Percentiles rank a stretch among this genome's conserved stretches.
These are phyloP conservation scores for Polyommatus icarus DNA, from an alignment of 2,888 invertebrate species.

Conservation along the genomic window DNA sequence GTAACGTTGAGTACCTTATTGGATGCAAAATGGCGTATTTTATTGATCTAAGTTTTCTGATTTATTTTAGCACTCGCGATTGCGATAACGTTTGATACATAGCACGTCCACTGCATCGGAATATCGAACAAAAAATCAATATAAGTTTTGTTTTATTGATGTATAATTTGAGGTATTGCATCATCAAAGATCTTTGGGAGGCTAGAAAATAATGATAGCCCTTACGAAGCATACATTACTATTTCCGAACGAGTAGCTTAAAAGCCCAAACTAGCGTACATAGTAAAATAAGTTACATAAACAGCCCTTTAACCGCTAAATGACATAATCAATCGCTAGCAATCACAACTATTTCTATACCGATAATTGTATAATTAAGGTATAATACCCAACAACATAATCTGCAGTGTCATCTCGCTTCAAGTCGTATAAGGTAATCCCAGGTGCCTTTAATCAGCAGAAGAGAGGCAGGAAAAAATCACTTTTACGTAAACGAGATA, in stretches of 20 bases:
- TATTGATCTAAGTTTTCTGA: neutral
- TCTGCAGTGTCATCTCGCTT: slow-evolving; percentile 28
- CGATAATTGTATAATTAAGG: slow-evolving; percentile 26
- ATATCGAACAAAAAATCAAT: neutral
- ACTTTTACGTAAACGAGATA: neutral
- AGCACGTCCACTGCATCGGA: neutral
- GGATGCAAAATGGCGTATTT: neutral
- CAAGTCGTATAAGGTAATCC: slow-evolving; percentile 12
- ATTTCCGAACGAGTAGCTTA: neutral
- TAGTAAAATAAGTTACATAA: neutral
- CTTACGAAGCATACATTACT: neutral
- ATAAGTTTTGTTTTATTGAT: neutral
- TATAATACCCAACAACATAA: slow-evolving; percentile 23
- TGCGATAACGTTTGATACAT: neutral
- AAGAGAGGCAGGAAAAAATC: slow-evolving; percentile 33
- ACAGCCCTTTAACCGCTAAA: neutral
- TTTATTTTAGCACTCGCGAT: neutral
- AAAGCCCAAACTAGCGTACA: neutral
- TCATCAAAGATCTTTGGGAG: neutral
- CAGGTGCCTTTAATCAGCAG: slow-evolving; percentile 28
- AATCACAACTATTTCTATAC: slow-evolving; percentile 18
- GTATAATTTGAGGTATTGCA: too few relatives aligned
- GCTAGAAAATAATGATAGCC: neutral
- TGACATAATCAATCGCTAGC: neutral
- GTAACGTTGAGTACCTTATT: slow-evolving; percentile 14